phyloP scores from a whole-genome alignment of 2,888 invertebrate species.

The Drosophila pegasa region DNA sequence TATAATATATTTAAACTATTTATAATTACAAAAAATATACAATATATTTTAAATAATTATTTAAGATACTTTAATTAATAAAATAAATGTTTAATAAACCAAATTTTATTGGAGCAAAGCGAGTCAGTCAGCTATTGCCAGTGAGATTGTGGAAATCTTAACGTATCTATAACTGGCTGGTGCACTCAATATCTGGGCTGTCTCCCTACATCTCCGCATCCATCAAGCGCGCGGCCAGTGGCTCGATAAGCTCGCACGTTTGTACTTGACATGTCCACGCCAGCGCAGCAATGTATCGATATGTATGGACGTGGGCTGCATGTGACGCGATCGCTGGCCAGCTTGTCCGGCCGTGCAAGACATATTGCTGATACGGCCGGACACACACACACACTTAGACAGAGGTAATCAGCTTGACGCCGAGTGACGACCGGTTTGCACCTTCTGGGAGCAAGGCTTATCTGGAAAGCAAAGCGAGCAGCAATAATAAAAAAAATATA shows the following conservation, averaged over 20 bases:
- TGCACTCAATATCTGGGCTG: conserved; percentile 10
- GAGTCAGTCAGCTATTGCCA: no score
- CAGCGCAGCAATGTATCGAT: conserved; percentile 42
- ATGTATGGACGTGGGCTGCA: not conserved
- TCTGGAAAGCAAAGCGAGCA: conserved; percentile 35
- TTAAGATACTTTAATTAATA: no score
- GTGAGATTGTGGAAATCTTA: not conserved
- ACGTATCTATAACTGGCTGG: not conserved
- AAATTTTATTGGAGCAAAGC: no score
- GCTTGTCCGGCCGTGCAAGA: conserved; percentile 53
- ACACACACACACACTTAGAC: conserved; percentile 3
- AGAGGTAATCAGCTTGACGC: conserved; percentile 44
- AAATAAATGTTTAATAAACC: no score
- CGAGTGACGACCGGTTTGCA: conserved; percentile 19
- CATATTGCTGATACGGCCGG: conserved; percentile 66
- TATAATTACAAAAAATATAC: no score
- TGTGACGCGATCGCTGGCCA: conserved; percentile 34
- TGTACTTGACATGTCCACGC: conserved; percentile 64
- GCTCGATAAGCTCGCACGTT: conserved; percentile 55
- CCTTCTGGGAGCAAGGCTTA: conserved; percentile 43
- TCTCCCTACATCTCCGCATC: conserved; percentile 26
- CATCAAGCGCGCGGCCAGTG: conserved; percentile 19
- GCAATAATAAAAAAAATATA: conserved; percentile 26
- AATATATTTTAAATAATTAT: no score
- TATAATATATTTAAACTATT: no score